These are phyloP conservation scores for Gryllus bimaculatus DNA, from an alignment of 1,140 invertebrate genomes.

Conservation along the genomic window DNA sequence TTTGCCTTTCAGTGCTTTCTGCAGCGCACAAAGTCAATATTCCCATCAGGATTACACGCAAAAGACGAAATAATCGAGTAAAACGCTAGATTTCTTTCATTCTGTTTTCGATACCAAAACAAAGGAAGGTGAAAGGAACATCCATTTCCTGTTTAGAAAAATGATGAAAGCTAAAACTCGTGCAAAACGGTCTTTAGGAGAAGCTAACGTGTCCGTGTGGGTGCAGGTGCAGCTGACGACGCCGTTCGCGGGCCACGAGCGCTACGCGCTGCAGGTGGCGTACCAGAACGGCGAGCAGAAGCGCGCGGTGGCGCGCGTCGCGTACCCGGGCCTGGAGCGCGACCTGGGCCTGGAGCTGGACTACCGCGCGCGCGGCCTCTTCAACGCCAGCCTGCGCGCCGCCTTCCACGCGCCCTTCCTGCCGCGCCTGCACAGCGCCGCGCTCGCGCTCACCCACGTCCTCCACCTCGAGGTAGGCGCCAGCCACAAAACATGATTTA, in stretches of 20 bases:
- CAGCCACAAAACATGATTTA: too few species aligned
- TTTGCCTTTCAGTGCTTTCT: too few species aligned
- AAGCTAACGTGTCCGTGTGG: background rate
- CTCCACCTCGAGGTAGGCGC: background rate
- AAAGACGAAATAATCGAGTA: too few species aligned
- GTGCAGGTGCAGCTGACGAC: background rate
- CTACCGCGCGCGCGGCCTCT: background rate
- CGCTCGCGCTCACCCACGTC: background rate
- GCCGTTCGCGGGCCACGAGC: background rate
- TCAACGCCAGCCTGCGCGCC: background rate
- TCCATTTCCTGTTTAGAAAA: too few species aligned
- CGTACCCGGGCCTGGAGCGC: background rate
- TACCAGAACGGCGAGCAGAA: background rate
- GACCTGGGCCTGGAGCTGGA: background rate
- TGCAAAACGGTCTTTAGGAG: too few species aligned
- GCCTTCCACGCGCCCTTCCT: background rate
- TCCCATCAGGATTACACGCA: too few species aligned
- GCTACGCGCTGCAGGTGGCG: background rate
- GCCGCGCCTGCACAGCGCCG: background rate
- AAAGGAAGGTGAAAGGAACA: too few species aligned
- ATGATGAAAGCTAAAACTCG: too few species aligned
- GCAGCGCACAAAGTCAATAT: too few species aligned
- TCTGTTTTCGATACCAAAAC: too few species aligned
- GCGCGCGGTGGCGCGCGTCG: background rate
- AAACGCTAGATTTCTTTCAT: too few species aligned